These are phyloP conservation scores for Chiridota heheva DNA, from an alignment of 35 echinoderm and acorn worm genomes.

Conservation along the genomic window DNA sequence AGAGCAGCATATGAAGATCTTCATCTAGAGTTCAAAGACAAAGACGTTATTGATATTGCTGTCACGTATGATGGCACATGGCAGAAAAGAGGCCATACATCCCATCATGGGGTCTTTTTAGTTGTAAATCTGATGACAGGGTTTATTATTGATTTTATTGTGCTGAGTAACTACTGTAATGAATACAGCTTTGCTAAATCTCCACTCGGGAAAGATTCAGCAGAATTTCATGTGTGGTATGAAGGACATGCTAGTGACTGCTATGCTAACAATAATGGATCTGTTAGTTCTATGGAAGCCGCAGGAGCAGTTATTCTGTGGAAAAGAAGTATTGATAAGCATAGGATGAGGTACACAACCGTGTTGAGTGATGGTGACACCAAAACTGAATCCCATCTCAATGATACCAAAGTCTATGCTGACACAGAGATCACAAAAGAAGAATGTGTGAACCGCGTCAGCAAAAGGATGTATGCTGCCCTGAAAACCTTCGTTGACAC, in stretches of 20 bases:
- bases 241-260: background rate
- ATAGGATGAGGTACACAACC: too few species aligned
- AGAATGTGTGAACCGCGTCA: constrained; percentile 19
- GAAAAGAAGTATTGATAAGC: too few species aligned
- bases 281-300: background rate
- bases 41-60: constrained; percentile 27
- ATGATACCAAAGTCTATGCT: too few species aligned
- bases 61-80: constrained; percentile 14
- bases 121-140: constrained; percentile 15
- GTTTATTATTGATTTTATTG: background rate
- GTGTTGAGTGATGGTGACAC: too few species aligned
- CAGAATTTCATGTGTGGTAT: background rate
- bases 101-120: background rate
- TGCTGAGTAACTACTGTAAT: background rate
- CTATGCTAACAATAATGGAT: background rate
- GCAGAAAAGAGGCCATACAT: constrained; percentile 12
- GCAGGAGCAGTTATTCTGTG: too few species aligned
- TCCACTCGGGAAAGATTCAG: background rate
- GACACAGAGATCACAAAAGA: background rate
- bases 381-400: too few species aligned
- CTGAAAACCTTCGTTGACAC: constrained; percentile 16
- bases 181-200: background rate
- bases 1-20: constrained; percentile 25
- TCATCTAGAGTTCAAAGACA: constrained; percentile 10
- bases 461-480: constrained; percentile 16